Conservation (phyloP, 2,888 invertebrate genomes). For the Terebella lapidaria region DNA sequence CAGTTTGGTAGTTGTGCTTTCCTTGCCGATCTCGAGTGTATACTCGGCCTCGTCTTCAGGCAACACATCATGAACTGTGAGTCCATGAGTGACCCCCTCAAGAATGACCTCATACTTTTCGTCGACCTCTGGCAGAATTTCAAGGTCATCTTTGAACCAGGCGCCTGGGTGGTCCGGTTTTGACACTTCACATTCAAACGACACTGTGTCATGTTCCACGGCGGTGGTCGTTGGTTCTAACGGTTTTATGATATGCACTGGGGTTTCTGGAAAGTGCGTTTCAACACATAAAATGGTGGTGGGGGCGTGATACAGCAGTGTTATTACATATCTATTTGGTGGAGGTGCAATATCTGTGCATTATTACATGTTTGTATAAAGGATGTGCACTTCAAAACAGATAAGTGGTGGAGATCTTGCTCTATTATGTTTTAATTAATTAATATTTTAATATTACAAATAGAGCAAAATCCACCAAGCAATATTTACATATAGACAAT, state of each 20-base stretch:
- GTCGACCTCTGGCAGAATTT: constrained; percentile 15
- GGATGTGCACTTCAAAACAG: constrained; percentile 18
- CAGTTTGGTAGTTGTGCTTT: neutral
- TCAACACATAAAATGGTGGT: too few relatives aligned
- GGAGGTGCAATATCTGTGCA: neutral
- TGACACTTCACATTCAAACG: constrained; percentile 74
- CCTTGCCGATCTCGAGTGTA: neutral
- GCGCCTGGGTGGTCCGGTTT: constrained; percentile 70
- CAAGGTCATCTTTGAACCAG: constrained; percentile 58
- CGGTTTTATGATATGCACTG: constrained; percentile 35
- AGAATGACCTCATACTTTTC: neutral
- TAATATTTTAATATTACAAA: too few relatives aligned
- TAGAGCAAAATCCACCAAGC: too few relatives aligned
- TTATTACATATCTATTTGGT: too few relatives aligned
- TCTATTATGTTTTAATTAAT: too few relatives aligned
- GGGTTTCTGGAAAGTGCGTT: constrained; percentile 33
- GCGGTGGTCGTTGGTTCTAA: constrained; percentile 34
- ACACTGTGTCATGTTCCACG: constrained; percentile 34
- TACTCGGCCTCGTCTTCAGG: constrained; percentile 6
- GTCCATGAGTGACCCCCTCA: neutral
- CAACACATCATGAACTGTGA: neutral
- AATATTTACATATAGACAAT: too few relatives aligned
- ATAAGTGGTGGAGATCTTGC: neutral
- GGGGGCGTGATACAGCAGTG: too few relatives aligned
- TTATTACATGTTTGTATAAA: neutral